These are phyloP conservation scores for Bradypodion pumilum DNA, from an alignment of 2,797 vertebrate genomes.

Conservation along the genomic window DNA sequence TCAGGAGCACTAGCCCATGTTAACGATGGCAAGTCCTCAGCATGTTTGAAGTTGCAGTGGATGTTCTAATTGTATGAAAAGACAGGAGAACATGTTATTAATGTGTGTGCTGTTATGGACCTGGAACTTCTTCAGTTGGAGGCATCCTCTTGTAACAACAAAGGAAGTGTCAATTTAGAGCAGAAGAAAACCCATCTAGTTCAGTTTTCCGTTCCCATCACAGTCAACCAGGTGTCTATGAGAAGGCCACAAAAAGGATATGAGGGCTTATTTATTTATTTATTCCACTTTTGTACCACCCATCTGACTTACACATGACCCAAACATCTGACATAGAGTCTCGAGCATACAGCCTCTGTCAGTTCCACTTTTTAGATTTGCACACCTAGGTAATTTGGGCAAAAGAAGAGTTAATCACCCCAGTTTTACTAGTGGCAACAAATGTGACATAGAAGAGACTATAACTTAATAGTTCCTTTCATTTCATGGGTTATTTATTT, in stretches of 20 bases:
- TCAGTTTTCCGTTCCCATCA: background rate
- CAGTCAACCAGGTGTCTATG: background rate
- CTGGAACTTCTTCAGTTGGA: background rate
- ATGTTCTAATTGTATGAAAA: background rate
- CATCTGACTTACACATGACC: too few relatives aligned
- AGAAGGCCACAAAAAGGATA: background rate
- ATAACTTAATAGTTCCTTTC: background rate
- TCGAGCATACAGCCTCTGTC: background rate
- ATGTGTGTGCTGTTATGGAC: background rate
- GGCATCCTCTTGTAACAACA: background rate
- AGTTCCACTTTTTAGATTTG: background rate
- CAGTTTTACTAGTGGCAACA: background rate
- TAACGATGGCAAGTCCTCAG: background rate
- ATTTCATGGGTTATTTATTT: background rate
- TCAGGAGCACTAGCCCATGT: background rate
- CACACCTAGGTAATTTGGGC: background rate
- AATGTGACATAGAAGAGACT: background rate
- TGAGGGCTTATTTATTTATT: too few relatives aligned
- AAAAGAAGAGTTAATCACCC: background rate
- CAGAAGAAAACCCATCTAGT: background rate
- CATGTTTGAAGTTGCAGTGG: background rate
- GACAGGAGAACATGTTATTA: background rate
- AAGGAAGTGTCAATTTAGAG: background rate
- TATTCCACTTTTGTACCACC: too few relatives aligned
- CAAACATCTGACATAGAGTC: background rate